Evolutionary conservation across 2,113 vertebrate genomes (phyloP).

Genomic region (Siniperca knerii): DNA sequence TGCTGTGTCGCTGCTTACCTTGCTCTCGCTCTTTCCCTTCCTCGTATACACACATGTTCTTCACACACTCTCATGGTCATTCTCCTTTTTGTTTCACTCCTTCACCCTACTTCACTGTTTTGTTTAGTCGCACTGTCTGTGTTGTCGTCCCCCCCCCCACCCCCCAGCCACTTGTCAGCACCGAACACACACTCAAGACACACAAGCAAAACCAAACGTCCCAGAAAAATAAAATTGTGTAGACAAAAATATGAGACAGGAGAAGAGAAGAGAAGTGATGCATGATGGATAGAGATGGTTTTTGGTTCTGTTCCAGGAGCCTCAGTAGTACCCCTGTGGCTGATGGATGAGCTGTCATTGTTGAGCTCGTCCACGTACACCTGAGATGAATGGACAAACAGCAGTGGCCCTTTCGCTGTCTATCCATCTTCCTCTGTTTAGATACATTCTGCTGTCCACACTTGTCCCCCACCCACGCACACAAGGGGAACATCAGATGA

Average conservation of each 20-base stretch:
- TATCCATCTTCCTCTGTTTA: constrained; percentile 74
- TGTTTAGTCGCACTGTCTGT: constrained; percentile 12
- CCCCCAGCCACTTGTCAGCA: not conserved
- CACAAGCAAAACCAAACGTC: not conserved
- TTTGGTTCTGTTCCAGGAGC: constrained; percentile 80
- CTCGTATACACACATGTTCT: constrained; percentile 44
- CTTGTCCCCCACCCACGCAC: constrained; percentile 42
- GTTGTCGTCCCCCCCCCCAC: not conserved
- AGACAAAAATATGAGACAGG: not conserved
- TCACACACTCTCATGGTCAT: constrained; percentile 40
- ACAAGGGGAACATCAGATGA: constrained; percentile 29
- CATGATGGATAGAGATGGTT: constrained; percentile 59
- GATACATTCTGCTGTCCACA: constrained; percentile 53
- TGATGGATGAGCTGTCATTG: constrained; percentile 82
- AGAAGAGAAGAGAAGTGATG: constrained; percentile 25
- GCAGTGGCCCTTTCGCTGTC: constrained; percentile 64
- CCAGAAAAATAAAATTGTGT: not conserved
- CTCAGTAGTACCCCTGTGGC: constrained; percentile 72
- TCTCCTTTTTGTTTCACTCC: constrained; percentile 41
- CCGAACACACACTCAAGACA: not conserved
- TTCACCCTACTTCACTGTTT: constrained; percentile 26
- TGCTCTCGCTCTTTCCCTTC: constrained; percentile 73
- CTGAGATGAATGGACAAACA: constrained; percentile 82
- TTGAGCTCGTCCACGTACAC: constrained; percentile 72
- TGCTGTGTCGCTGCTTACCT: constrained; percentile 85